Base-by-base conservation (phyloP, 2,888 invertebrate genomes). In the Temnothorax unifasciatus region DNA sequence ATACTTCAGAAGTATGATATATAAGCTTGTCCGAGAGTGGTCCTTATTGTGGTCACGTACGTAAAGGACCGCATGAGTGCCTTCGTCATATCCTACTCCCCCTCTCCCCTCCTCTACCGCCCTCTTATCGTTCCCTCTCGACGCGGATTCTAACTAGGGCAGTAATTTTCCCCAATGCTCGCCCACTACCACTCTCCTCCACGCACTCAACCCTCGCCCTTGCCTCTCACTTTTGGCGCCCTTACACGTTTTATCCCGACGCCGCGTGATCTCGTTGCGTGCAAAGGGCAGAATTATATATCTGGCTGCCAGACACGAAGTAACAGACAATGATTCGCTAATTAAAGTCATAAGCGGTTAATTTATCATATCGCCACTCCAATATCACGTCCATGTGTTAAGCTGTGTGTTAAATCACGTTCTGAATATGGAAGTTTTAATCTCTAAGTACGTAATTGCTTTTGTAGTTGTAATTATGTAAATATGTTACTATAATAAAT, bases 121-220 rank as follows among this genome's bases (percentile, higher is more conserved):
- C 25, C 63, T 79, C 77, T 54, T 69, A 52, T 57, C 64, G 38
- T 64, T 59, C 57, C 52, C 59, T 66, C 44, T 44, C 15, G 25
- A 44, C 66, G 57, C 52, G 57, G 82, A 85, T 64, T 84, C 82
- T 54, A 73, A 83, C 86, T 82, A 82, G 44, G 82, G 68, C 73
- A 86, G 81, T 89, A 87, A 89, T 89, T 89, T 87, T 81, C 75
- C 57, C 50, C 44, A 84, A 89, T 84, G 86, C 71, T 85, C 85
- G 57, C 85, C 38, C 34, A n/a, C 54, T 54, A 66, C 5, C 52
- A 29, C 59, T 77, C n/a, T 52, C 18, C 34, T 75, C n/a, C 47
- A 52, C 74, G 38, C 61, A 61, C 73, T 61, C 61, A 34, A 63
- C 57, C 18, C 25, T 29, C 6, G 15, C 13, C 18, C 25, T 29